phyloP scores from a whole-genome alignment of 2,797 vertebrate species.

The Sebastes taczanowskii region DNA sequence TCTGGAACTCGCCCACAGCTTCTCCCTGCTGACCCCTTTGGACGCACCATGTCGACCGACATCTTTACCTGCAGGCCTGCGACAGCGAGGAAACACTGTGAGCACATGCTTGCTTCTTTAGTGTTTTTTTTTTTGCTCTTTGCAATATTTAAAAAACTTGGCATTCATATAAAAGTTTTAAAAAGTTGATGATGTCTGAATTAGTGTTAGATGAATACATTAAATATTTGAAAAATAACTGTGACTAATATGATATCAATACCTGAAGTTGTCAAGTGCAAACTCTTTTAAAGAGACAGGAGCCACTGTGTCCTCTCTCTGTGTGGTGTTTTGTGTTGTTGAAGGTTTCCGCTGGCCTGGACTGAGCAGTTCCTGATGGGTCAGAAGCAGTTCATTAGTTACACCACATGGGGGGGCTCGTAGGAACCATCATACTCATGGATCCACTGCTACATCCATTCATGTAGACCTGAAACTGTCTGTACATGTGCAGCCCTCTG shows the following conservation, averaged over 20 bases:
- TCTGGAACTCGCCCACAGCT: constrained; percentile 86
- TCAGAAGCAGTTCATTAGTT: constrained; percentile 28
- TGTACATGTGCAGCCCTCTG: neutral
- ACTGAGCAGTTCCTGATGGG: constrained; percentile 79
- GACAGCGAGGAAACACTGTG: neutral
- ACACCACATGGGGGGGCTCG: constrained; percentile 14
- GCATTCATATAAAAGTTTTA: neutral
- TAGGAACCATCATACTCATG: neutral
- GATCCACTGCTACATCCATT: neutral
- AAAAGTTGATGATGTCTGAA: neutral
- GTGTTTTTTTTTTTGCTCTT: neutral
- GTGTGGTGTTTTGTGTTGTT: constrained; percentile 13
- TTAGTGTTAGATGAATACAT: neutral
- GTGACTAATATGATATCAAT: constrained; percentile 1
- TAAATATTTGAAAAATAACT: neutral
- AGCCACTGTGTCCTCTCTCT: constrained; percentile 77
- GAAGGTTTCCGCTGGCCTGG: constrained; percentile 80
- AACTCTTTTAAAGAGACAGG: constrained; percentile 91
- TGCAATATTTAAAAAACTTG: neutral
- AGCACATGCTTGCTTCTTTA: neutral
- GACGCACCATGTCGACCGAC: constrained; percentile 73
- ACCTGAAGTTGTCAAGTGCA: constrained; percentile 93
- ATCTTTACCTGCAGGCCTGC: constrained; percentile 77
- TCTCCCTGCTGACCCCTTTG: constrained; percentile 75
- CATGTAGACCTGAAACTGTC: neutral